Conservation (phyloP, 2,888 invertebrate species). For the Archips xylosteana region DNA sequence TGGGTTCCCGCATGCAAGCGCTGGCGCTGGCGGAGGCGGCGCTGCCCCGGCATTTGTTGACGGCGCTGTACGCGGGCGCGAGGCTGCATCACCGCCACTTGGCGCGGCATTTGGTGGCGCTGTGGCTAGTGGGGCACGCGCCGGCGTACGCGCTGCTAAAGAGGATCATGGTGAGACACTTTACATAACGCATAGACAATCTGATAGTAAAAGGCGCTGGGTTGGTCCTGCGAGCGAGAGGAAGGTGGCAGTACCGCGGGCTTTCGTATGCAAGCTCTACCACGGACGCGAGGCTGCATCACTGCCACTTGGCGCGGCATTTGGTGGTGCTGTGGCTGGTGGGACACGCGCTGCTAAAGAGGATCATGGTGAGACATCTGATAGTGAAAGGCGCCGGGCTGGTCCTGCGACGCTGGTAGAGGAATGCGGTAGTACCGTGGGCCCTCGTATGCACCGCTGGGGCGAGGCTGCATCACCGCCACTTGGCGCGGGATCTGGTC, state of each 20-base stretch:
- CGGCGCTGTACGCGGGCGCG: constrained; percentile 95
- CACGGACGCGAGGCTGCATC: constrained; percentile 94
- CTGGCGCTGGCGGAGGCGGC: constrained; percentile 98
- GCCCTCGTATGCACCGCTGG: constrained; percentile 97
- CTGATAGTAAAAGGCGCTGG: too few species aligned
- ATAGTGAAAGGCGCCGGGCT: constrained; percentile 99
- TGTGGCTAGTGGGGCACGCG: constrained; percentile 98
- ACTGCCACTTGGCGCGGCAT: constrained; percentile 90
- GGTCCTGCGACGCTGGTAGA: constrained; percentile 98
- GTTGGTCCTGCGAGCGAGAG: constrained; percentile 77
- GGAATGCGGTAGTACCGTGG: constrained; percentile 97
- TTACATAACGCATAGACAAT: too few species aligned
- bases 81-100: constrained; percentile 90
- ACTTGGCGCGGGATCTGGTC: constrained; percentile 92
- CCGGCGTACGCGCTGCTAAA: constrained; percentile 94
- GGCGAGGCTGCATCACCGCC: constrained; percentile 92
- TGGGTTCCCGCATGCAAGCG: constrained; percentile 97
- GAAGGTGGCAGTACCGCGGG: constrained; percentile 97
- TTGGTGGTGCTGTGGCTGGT: constrained; percentile 98
- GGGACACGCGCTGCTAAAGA: constrained; percentile 93
- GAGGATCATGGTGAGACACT: constrained; percentile 91
- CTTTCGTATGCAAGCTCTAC: constrained; percentile 97
- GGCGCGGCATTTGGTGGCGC: constrained; percentile 95
- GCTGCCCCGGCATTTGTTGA: constrained; percentile 95
- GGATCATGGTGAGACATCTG: constrained; percentile 92